phyloP scores from a whole-genome alignment of 2,797 vertebrate genomes.

The Silurus aristotelis region DNA sequence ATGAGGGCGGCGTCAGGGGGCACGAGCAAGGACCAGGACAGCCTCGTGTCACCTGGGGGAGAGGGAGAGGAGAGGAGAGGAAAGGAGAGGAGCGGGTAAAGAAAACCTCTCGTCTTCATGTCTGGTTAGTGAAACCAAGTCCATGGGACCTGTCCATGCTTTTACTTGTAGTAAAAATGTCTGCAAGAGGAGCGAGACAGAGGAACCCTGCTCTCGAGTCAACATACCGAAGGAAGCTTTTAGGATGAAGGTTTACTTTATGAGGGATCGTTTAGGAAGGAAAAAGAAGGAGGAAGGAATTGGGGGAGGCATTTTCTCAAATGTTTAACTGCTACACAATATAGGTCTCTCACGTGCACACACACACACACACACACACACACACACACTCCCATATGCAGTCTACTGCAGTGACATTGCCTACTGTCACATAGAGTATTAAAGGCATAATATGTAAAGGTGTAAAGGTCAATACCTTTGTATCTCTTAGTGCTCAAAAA shows the following conservation, averaged over 20 bases:
- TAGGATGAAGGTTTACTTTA: background rate
- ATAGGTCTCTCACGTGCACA: background rate
- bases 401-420: background rate
- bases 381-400: background rate
- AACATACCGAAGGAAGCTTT: background rate
- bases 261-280: background rate
- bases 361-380: background rate
- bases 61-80: background rate
- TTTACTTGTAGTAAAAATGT: constrained; percentile 23
- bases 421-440: no score
- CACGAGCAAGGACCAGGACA: constrained; percentile 70
- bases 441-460: no score
- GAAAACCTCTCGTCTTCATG: background rate
- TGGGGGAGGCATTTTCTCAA: background rate
- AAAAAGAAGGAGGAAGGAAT: background rate
- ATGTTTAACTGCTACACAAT: background rate
- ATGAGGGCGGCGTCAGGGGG: constrained; percentile 54
- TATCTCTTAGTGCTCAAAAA: background rate
- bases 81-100: background rate
- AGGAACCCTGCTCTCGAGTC: background rate
- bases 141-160: constrained; percentile 15
- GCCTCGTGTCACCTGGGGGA: constrained; percentile 59
- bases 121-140: background rate
- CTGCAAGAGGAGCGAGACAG: background rate
- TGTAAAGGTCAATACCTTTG: background rate